Percentiles rank a stretch among this genome's conserved stretches.
phyloP scores from a whole-genome alignment of 2,888 invertebrate genomes.

The Oasisia sp. region DNA sequence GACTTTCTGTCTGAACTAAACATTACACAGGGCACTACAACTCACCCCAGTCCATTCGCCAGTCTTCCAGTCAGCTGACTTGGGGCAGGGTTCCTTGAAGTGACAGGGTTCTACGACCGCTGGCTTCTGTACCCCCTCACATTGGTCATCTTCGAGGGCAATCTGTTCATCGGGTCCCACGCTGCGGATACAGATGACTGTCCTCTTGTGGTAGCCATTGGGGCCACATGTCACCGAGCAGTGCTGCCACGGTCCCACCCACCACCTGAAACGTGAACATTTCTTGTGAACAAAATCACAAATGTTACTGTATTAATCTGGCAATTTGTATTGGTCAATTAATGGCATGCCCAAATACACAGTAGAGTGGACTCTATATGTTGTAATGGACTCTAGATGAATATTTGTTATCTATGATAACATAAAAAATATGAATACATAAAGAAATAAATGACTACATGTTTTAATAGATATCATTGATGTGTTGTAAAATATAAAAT shows the following conservation, averaged over 20 bases:
- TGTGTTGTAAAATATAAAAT: too few relatives aligned
- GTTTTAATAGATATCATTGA: too few relatives aligned
- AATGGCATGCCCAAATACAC: too few relatives aligned
- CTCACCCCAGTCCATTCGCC: slow-evolving; percentile 59
- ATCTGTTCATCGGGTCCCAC: slow-evolving; percentile 73
- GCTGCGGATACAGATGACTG: slow-evolving; percentile 66
- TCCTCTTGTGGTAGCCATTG: slow-evolving; percentile 61
- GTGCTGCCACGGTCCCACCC: slow-evolving; percentile 87
- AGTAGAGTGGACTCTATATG: too few relatives aligned
- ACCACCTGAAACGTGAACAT: slow-evolving; percentile 74
- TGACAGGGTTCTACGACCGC: slow-evolving; percentile 69
- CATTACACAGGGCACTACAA: neutral
- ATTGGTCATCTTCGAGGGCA: slow-evolving; percentile 80
- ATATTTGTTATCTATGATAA: too few relatives aligned
- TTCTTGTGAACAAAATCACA: neutral
- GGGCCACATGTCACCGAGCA: slow-evolving; percentile 78
- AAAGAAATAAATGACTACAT: too few relatives aligned
- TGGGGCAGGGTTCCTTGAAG: slow-evolving; percentile 57
- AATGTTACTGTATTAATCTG: neutral
- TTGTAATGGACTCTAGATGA: too few relatives aligned
- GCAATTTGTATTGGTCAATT: too few relatives aligned
- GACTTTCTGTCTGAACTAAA: neutral
- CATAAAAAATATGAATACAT: too few relatives aligned
- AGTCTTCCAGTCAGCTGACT: slow-evolving; percentile 50
- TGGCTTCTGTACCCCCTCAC: slow-evolving; percentile 76